Evolutionary conservation across 30 jellyfish, hydroid and myxozoan genomes (phyloP).

Genomic region (Cassiopea andromeda): DNA sequence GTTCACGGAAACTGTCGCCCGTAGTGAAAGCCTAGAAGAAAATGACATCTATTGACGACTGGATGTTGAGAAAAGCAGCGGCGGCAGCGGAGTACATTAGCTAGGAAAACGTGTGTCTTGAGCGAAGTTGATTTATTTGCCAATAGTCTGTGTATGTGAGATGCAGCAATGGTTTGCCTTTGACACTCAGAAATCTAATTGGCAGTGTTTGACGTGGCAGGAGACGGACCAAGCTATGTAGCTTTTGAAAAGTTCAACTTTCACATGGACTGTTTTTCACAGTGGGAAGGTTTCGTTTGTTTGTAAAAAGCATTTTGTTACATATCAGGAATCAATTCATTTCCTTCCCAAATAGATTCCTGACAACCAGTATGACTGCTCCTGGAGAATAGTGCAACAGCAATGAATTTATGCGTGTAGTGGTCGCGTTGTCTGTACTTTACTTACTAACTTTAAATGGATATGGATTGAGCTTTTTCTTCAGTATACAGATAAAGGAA

Average conservation of each 20-base stretch:
- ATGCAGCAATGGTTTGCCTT: too few species aligned
- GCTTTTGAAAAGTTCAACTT: neutral
- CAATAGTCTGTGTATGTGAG: too few species aligned
- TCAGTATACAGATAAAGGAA: too few species aligned
- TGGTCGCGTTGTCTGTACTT: neutral
- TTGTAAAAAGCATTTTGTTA: slow-evolving; percentile 12
- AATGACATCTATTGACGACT: neutral
- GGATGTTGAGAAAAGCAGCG: neutral
- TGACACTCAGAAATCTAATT: too few species aligned
- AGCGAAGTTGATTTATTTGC: too few species aligned
- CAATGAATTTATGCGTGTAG: neutral
- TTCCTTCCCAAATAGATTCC: slow-evolving; percentile 10
- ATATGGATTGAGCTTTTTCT: neutral
- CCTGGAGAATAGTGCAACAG: neutral
- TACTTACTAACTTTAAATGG: neutral
- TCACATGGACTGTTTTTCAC: slow-evolving; percentile 1
- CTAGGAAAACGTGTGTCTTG: too few species aligned
- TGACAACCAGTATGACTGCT: slow-evolving; percentile 1
- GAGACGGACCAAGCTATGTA: neutral
- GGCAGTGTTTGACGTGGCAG: neutral
- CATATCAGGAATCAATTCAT: slow-evolving; percentile 1
- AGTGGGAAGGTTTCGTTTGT: slow-evolving; percentile 5
- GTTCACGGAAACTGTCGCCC: neutral
- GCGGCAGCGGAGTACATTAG: neutral
- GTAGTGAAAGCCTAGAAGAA: neutral